Conservation (phyloP, 2,113 vertebrate genomes). For the Periophthalmodon schlosseri region DNA sequence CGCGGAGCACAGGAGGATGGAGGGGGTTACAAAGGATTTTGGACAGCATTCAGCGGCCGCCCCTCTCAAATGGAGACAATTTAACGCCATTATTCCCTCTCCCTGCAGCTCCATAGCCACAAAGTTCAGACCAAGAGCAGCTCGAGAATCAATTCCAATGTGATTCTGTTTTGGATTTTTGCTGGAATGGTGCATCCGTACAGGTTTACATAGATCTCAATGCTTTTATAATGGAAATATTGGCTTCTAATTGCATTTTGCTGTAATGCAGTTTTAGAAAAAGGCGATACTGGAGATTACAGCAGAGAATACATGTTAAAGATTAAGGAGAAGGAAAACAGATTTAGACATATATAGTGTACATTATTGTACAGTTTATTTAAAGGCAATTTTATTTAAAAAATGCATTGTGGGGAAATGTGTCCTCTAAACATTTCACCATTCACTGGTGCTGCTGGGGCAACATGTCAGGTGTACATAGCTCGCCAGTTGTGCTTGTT, state of each 20-base stretch:
- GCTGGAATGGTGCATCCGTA: neutral
- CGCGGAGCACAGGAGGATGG: neutral
- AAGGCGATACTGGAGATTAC: too few relatives aligned
- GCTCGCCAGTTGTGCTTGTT: neutral
- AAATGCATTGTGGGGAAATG: too few relatives aligned
- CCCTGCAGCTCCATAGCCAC: constrained; percentile 2
- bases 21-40: neutral
- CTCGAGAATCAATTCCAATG: neutral
- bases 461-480: neutral
- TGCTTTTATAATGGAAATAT: neutral
- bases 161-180: constrained; percentile 4
- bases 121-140: constrained; percentile 1
- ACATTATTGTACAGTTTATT: too few relatives aligned
- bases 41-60: constrained; percentile 1
- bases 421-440: too few relatives aligned
- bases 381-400: too few relatives aligned
- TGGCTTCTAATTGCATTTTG: neutral
- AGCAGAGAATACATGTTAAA: too few relatives aligned
- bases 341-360: too few relatives aligned
- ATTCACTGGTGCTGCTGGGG: too few relatives aligned
- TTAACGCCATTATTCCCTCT: constrained; percentile 6
- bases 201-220: neutral
- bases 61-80: constrained; percentile 6
- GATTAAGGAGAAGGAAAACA: too few relatives aligned
- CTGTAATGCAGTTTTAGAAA: too few relatives aligned